Base-by-base conservation (phyloP, 2,797 vertebrate genomes). In the Scleropages formosus region DNA sequence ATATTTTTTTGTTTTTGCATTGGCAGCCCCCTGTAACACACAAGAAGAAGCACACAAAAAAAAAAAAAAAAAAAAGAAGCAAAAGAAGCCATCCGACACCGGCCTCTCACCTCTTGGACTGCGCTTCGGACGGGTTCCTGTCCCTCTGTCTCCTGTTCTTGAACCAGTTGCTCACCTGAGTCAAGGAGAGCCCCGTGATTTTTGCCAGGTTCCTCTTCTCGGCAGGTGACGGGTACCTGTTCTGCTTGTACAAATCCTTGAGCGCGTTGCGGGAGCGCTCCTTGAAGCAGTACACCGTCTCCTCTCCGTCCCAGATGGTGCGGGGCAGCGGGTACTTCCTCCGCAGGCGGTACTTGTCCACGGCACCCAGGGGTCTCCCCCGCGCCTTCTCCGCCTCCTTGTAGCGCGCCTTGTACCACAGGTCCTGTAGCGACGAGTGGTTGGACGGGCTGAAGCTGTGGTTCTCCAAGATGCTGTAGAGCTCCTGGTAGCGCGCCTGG, bases 101-200 rank as follows among this genome's bases (percentile, higher is more conserved):
- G 81, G 53, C 39, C 74, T 26, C 93, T 94, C 91, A 98, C 96
- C 97, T 98, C 88, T 98, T 98, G 76, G 95, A 97, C 81, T 98
- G 97, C 46, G 95, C 94, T 88, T 98, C 97, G 20, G 96, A 95
- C 53, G 97, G 97, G 83, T 98, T 98, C 81, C 97, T 93, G 90
- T 98, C 97, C 73, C 97, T 92, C 93, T 99, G 97, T 75, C 97
- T 88, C 77, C 97, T 92, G 92, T 98, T 99, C 91, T 99, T 99
- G 92, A 98, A 99, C 97, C 97, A 99, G 94, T 99, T 99, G 96
- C 97, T 98, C 93, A 98, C 97, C 91, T 98, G 97, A 74, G 97
- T 98, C 91, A 98, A 90, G 85, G 96, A 98, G 81, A 99, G 96
- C 87, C 97, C 97, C 67, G 97, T 99, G 88, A 96, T 94, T 93